These are phyloP conservation scores for Pristionchus fissidentatus DNA, from an alignment of 2,888 invertebrate genomes.

Conservation along the genomic window DNA sequence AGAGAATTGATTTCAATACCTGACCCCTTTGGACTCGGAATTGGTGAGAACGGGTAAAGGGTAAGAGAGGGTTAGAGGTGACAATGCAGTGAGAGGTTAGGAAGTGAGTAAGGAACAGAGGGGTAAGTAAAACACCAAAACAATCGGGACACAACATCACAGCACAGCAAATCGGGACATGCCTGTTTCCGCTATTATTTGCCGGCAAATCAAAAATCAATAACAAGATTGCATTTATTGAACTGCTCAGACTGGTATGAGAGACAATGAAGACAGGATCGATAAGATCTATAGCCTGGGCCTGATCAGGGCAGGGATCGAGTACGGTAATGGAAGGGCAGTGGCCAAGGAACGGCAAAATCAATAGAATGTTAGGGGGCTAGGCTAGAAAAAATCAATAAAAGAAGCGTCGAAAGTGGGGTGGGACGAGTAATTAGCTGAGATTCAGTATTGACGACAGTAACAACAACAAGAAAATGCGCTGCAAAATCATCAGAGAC, in stretches of 20 bases:
- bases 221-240: slow-evolving; percentile 42
- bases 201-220: background rate
- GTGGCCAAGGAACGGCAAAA: background rate
- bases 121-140: slow-evolving; percentile 11
- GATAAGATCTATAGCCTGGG: slow-evolving; percentile 1
- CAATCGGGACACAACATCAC: background rate
- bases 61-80: background rate
- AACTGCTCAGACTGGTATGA: background rate
- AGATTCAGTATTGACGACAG: background rate
- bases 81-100: slow-evolving; percentile 34
- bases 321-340: slow-evolving; percentile 12
- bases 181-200: background rate
- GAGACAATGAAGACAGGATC: background rate
- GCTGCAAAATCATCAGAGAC: background rate
- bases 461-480: slow-evolving; percentile 30
- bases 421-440: background rate
- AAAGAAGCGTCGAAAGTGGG: background rate
- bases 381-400: background rate
- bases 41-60: background rate
- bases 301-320: background rate
- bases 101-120: slow-evolving; percentile 5
- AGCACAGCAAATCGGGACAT: slow-evolving; percentile 20
- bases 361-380: background rate
- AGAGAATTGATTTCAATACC: too few species aligned
- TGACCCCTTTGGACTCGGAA: background rate